Evolutionary conservation across 2,888 invertebrate species (phyloP).

Genomic region (Rambutsinella grinnellia): DNA sequence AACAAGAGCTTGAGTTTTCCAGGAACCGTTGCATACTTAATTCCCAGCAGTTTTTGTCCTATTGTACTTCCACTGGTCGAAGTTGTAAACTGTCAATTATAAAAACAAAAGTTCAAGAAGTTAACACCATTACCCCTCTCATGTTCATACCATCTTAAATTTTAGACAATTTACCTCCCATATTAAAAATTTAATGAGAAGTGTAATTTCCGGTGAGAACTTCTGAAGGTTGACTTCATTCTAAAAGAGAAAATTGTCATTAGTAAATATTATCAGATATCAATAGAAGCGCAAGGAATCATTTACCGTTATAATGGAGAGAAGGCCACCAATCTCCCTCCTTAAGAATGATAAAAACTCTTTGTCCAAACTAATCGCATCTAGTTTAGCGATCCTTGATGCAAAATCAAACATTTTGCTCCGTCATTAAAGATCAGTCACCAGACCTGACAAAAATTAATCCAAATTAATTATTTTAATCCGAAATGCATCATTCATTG

Average conservation of each 20-base stretch:
- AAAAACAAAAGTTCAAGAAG: no score
- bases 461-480: not conserved
- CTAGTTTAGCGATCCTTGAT: constrained; percentile 55
- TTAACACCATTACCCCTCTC: no score
- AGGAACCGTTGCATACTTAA: constrained; percentile 43
- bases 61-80: constrained; percentile 27
- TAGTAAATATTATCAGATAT: no score
- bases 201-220: constrained; percentile 54
- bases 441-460: not conserved
- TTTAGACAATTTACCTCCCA: constrained; percentile 62
- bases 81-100: constrained; percentile 35
- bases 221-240: constrained; percentile 19
- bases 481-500: not conserved
- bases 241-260: no score
- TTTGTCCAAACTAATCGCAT: constrained; percentile 56
- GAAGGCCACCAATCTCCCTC: constrained; percentile 44
- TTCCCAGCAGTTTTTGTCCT: constrained; percentile 50
- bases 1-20: constrained; percentile 41
- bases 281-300: no score
- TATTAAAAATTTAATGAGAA: constrained; percentile 51
- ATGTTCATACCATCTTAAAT: no score
- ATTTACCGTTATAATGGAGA: constrained; percentile 54
- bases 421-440: no score
- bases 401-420: constrained; percentile 41
- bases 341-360: constrained; percentile 57